Evolutionary conservation across 2,113 vertebrate species (phyloP).

Genomic region (Cryptomyrus ogoouensis): DNA sequence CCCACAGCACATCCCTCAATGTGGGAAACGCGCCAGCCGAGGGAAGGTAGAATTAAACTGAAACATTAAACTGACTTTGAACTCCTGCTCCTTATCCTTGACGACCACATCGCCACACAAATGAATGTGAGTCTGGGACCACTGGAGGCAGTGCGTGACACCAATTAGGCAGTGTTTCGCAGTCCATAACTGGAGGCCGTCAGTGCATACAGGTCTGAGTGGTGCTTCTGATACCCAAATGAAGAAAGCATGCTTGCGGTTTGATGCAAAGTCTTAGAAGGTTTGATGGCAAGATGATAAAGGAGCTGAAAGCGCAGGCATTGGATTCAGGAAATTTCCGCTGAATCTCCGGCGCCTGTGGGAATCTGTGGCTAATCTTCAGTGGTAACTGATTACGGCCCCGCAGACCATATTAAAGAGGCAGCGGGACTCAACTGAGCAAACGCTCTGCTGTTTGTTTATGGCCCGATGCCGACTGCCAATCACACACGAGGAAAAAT

Average conservation of each 20-base stretch:
- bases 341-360: constrained; percentile 53
- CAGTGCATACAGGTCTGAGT: constrained; percentile 64
- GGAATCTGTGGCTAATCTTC: constrained; percentile 56
- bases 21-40: not conserved
- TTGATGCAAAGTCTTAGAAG: constrained; percentile 52
- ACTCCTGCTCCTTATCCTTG: not conserved
- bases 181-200: constrained; percentile 65
- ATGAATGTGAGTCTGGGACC: constrained; percentile 9
- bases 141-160: constrained; percentile 60
- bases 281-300: constrained; percentile 60
- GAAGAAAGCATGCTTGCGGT: constrained; percentile 59
- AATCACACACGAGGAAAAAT: not conserved
- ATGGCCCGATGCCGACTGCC: constrained; percentile 32
- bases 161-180: constrained; percentile 65
- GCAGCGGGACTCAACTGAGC: constrained; percentile 51
- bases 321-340: constrained; percentile 55
- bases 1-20: not conserved
- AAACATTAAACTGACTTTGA: constrained; percentile 40
- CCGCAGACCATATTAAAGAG: constrained; percentile 56
- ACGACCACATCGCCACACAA: not conserved
- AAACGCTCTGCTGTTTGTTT: constrained; percentile 46
- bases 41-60: not conserved
- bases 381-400: constrained; percentile 67
- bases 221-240: constrained; percentile 58
- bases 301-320: constrained; percentile 50